Conservation (phyloP, 2,797 vertebrate genomes). For the Enteromius paludinosus region DNA sequence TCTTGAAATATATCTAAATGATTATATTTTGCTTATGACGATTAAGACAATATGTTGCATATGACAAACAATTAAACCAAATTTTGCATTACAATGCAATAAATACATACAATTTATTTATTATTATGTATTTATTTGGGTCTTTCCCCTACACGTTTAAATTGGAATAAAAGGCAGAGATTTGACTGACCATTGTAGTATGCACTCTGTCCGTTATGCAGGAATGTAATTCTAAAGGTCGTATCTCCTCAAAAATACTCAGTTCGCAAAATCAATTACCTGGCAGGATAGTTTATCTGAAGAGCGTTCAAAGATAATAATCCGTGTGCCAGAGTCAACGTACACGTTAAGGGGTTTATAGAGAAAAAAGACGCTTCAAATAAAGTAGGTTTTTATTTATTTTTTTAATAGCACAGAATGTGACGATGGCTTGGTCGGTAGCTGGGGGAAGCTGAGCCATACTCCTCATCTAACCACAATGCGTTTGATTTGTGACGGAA, state of each 20-base stretch:
- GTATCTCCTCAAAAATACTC: conserved; percentile 6
- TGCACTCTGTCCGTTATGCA: not conserved
- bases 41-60: not conserved
- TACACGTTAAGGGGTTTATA: not conserved
- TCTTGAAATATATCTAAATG: not conserved
- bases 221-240: conserved; percentile 15
- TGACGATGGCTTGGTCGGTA: not conserved
- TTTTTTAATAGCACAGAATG: not conserved
- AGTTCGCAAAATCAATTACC: conserved; percentile 34
- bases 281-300: conserved; percentile 14
- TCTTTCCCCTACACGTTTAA: not conserved
- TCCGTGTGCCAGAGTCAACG: not conserved
- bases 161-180: not conserved
- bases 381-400: not conserved
- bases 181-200: not conserved
- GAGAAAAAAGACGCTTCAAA: not conserved
- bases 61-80: not conserved
- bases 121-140: not conserved
- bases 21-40: not conserved
- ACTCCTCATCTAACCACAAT: conserved; percentile 5
- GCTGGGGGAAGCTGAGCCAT: conserved; percentile 23
- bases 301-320: conserved; percentile 17
- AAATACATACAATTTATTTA: not conserved
- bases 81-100: not conserved
- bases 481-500: conserved; percentile 20